Percentiles rank a stretch among this genome's conserved stretches.
phyloP scores from a whole-genome alignment of 2,113 vertebrate species.

The Micromys minutus region DNA sequence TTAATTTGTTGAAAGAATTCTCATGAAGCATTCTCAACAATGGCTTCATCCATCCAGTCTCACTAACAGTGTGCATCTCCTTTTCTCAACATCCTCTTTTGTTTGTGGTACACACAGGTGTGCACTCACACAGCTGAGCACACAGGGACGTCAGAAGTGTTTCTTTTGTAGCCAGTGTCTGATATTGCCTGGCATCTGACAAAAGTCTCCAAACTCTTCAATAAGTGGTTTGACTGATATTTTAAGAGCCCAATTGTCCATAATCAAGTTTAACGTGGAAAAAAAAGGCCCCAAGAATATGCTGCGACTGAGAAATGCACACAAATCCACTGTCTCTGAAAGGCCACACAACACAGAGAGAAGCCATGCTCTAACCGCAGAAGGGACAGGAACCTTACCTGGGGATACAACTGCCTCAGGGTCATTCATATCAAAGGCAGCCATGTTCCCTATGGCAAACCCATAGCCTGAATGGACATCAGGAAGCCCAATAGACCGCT shows the following conservation, averaged over 20 bases:
- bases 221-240: not conserved
- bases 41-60: not conserved
- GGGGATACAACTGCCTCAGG: conserved; percentile 96
- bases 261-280: not conserved
- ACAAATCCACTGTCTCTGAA: not conserved
- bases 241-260: not conserved
- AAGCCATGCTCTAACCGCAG: not conserved
- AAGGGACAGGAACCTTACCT: conserved; percentile 82
- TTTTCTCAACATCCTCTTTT: not conserved
- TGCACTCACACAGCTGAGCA: not conserved
- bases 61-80: not conserved
- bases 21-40: not conserved
- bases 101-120: not conserved
- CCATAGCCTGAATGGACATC: conserved; percentile 99
- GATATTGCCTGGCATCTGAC: not conserved
- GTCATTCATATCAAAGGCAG: conserved; percentile 96
- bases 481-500: conserved; percentile 97
- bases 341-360: not conserved
- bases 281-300: not conserved
- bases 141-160: not conserved
- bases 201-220: not conserved
- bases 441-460: conserved; percentile 99
- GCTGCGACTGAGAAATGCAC: not conserved
- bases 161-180: not conserved
- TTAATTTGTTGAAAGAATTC: not conserved